phyloP scores from a whole-genome alignment of 2,888 invertebrate genomes.

The Eristalis pertinax region DNA sequence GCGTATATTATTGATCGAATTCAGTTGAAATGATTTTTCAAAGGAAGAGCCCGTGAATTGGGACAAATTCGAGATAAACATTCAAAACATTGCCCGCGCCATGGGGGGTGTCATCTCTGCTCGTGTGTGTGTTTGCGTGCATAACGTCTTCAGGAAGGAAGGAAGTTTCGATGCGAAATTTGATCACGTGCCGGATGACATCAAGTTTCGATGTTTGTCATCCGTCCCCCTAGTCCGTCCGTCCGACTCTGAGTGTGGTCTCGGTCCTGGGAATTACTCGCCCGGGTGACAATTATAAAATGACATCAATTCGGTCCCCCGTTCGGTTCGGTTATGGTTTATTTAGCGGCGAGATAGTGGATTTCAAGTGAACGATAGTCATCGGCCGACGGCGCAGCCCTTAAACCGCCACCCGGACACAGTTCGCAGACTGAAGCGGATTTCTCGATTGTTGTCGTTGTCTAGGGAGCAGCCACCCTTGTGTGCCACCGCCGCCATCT shows the following conservation, averaged over 20 bases:
- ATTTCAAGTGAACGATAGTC: slow-evolving; percentile 39
- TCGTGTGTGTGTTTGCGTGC: background rate
- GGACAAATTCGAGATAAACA: slow-evolving; percentile 71
- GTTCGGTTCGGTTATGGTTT: slow-evolving; percentile 68
- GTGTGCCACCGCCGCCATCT: background rate
- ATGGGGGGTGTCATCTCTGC: slow-evolving; percentile 54
- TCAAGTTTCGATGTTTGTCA: slow-evolving; percentile 59
- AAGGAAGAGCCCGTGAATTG: slow-evolving; percentile 67
- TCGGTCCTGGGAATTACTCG: slow-evolving; percentile 51
- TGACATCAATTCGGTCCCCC: slow-evolving; percentile 66
- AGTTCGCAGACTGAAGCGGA: slow-evolving; percentile 20
- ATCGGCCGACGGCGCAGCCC: slow-evolving; percentile 39
- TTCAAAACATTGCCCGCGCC: slow-evolving; percentile 65
- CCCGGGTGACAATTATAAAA: slow-evolving; percentile 72
- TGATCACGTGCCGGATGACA: slow-evolving; percentile 72
- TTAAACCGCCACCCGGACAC: slow-evolving; percentile 4
- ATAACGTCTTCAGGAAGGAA: slow-evolving; percentile 67
- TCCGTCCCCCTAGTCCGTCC: background rate
- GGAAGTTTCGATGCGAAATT: slow-evolving; percentile 72
- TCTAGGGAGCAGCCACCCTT: slow-evolving; percentile 24
- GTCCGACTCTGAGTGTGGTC: background rate
- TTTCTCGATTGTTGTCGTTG: slow-evolving; percentile 55
- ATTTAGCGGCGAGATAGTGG: slow-evolving; percentile 69
- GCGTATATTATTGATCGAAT: slow-evolving; percentile 65
- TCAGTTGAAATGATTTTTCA: slow-evolving; percentile 59